Percentiles rank a stretch among this genome's conserved stretches.
Evolutionary conservation across 2,113 vertebrate species (phyloP).

Genomic region (Salminus brasiliensis): DNA sequence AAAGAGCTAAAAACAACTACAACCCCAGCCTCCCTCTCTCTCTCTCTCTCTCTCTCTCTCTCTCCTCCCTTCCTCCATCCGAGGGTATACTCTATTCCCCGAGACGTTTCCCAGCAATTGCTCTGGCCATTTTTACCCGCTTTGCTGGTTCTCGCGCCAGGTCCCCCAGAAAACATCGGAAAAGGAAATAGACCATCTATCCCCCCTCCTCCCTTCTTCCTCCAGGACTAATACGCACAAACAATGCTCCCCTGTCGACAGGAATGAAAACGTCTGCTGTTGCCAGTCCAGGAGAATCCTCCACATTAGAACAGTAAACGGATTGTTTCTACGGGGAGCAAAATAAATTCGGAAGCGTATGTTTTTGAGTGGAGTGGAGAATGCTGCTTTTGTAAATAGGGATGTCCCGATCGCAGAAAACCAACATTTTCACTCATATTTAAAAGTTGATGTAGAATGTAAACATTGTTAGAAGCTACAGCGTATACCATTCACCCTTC

Average conservation of each 20-base stretch:
- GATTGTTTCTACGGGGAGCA: neutral
- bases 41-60: conserved; percentile 37
- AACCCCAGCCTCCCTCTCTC: conserved; percentile 43
- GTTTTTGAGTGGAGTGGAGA: neutral
- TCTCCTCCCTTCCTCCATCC: conserved; percentile 21
- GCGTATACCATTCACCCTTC: too few relatives aligned
- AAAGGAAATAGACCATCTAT: conserved; percentile 43
- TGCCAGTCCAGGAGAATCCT: conserved; percentile 25
- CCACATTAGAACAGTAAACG: conserved; percentile 1
- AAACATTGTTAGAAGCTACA: too few relatives aligned
- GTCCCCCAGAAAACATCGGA: conserved; percentile 33
- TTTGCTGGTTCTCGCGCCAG: conserved; percentile 32
- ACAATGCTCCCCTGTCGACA: conserved; percentile 43
- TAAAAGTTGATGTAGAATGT: too few relatives aligned
- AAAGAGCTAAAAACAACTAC: conserved; percentile 45
- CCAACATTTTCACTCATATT: too few relatives aligned
- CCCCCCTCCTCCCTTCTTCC: conserved; percentile 2
- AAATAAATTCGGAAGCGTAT: neutral
- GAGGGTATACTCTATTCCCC: conserved; percentile 49
- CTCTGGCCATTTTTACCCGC: conserved; percentile 49
- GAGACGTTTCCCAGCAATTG: conserved; percentile 49
- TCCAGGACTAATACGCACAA: conserved; percentile 43
- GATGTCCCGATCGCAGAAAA: too few relatives aligned
- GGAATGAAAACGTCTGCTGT: conserved; percentile 44
- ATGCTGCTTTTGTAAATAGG: too few relatives aligned